These are phyloP conservation scores for Pseudorasbora parva DNA, from an alignment of 2,113 vertebrate species.

Conservation along the genomic window DNA sequence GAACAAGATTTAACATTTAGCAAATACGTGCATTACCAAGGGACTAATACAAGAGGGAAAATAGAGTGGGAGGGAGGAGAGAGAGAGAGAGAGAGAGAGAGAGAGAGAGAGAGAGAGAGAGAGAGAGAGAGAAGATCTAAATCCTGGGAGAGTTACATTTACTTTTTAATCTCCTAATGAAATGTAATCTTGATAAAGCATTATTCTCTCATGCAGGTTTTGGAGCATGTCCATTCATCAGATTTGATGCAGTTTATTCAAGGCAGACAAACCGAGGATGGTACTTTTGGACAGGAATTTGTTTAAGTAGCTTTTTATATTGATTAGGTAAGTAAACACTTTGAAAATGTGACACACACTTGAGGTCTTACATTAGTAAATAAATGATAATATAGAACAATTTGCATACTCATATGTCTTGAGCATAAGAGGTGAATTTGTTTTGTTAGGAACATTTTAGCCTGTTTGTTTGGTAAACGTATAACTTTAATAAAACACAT, in stretches of 20 bases:
- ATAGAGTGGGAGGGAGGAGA: too few species aligned
- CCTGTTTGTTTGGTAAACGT: not conserved
- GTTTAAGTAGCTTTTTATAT: not conserved
- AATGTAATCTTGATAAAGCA: constrained; percentile 67
- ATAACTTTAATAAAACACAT: not conserved
- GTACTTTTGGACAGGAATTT: not conserved
- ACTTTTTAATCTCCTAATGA: constrained; percentile 62
- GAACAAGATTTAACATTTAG: not conserved
- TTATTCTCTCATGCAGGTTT: constrained; percentile 33
- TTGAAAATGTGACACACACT: not conserved
- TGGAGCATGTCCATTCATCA: not conserved
- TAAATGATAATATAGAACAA: not conserved
- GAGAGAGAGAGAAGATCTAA: constrained; percentile 46
- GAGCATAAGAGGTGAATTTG: not conserved
- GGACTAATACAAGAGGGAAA: constrained; percentile 60
- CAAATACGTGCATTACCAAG: constrained; percentile 1
- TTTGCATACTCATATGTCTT: not conserved
- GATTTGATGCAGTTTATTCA: not conserved
- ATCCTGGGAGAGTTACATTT: constrained; percentile 57
- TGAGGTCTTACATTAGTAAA: not conserved
- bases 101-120: constrained; percentile 44
- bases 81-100: not conserved
- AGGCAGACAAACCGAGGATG: not conserved
- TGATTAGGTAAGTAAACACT: not conserved
- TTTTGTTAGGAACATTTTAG: too few species aligned